Conservation (phyloP, 1,140 invertebrate species). For the Andricus grossulariae region DNA sequence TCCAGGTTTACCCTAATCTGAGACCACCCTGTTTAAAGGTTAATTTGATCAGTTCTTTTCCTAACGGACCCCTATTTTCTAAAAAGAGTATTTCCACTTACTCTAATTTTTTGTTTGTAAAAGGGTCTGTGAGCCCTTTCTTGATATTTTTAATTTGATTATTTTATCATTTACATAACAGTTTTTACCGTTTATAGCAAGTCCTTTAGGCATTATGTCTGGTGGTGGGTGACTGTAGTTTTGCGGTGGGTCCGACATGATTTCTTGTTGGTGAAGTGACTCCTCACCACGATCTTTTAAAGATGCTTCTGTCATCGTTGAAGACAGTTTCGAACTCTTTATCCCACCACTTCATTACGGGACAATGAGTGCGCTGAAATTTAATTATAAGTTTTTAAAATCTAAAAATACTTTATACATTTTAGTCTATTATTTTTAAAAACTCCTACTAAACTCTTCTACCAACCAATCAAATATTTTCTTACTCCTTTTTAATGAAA, state of each 20-base stretch:
- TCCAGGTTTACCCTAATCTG: too few species aligned
- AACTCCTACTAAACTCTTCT: too few species aligned
- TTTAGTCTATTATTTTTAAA: not conserved
- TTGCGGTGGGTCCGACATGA: constrained; percentile 71
- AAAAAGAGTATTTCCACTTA: too few species aligned
- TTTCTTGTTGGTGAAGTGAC: constrained; percentile 64
- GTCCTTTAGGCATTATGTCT: constrained; percentile 71
- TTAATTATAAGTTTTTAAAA: constrained; percentile 31
- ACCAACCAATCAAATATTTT: not conserved
- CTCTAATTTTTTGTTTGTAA: too few species aligned
- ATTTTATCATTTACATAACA: not conserved
- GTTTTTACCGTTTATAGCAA: constrained; percentile 62
- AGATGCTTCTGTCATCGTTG: constrained; percentile 70
- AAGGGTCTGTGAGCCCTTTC: too few species aligned
- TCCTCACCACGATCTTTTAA: constrained; percentile 70
- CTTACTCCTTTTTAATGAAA: not conserved
- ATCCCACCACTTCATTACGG: constrained; percentile 62
- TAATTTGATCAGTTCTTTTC: too few species aligned
- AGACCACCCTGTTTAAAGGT: too few species aligned
- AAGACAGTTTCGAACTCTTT: constrained; percentile 59
- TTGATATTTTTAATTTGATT: too few species aligned
- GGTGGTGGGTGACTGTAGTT: constrained; percentile 69
- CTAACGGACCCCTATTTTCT: too few species aligned
- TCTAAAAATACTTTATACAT: constrained; percentile 21
- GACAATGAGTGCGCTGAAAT: constrained; percentile 37